These are phyloP conservation scores for Scolanthus callimorphus DNA, from an alignment of 92 coral and sea anemone genomes.

Conservation along the genomic window DNA sequence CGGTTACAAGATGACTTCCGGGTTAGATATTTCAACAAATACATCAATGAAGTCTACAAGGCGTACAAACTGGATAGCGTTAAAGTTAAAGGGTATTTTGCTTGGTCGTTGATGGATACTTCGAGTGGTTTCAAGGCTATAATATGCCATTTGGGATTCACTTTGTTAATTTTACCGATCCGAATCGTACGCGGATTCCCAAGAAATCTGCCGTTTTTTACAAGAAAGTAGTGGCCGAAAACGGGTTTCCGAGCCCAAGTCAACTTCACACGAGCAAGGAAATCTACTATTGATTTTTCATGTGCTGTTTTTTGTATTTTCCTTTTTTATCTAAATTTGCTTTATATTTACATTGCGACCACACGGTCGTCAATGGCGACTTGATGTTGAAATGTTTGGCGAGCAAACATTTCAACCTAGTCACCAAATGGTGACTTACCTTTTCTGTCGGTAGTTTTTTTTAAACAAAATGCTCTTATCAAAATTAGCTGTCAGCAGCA, in stretches of 20 bases:
- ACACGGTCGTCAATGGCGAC: too few relatives aligned
- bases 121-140: constrained; percentile 57
- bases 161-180: constrained; percentile 51
- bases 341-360: too few relatives aligned
- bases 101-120: constrained; percentile 77
- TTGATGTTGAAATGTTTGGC: too few relatives aligned
- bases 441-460: too few relatives aligned
- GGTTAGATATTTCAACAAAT: neutral
- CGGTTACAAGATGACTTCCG: neutral
- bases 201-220: constrained; percentile 54
- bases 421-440: too few relatives aligned
- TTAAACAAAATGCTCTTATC: too few relatives aligned
- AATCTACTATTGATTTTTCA: too few relatives aligned
- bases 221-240: constrained; percentile 39
- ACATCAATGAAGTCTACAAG: constrained; percentile 50
- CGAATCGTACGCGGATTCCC: constrained; percentile 40
- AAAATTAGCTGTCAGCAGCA: too few relatives aligned
- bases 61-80: constrained; percentile 52
- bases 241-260: constrained; percentile 39
- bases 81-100: constrained; percentile 52
- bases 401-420: too few relatives aligned
- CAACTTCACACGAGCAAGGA: too few relatives aligned
- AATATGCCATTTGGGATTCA: constrained; percentile 55
- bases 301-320: too few relatives aligned
- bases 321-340: too few relatives aligned